phyloP scores from a whole-genome alignment of 2,888 invertebrate genomes.

The Erannis defoliaria region DNA sequence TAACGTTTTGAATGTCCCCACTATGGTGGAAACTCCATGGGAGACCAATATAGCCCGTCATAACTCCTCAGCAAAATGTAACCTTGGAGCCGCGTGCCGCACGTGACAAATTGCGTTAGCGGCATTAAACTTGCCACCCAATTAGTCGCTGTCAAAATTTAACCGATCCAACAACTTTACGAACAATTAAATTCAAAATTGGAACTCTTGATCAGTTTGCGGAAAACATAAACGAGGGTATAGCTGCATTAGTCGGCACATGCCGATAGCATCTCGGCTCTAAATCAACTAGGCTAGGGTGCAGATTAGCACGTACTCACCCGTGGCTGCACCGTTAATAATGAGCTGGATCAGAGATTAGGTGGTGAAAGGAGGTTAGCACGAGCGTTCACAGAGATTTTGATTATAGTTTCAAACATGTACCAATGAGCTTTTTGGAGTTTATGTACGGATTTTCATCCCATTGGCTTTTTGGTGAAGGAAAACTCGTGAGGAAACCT shows the following conservation, averaged over 20 bases:
- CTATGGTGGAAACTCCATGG: background rate
- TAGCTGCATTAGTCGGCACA: slow-evolving; percentile 32
- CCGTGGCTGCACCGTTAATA: slow-evolving; percentile 29
- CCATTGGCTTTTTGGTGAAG: no score
- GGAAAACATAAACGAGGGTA: slow-evolving; percentile 32
- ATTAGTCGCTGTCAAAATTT: slow-evolving; percentile 25
- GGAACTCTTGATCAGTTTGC: slow-evolving; percentile 35
- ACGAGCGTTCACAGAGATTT: background rate
- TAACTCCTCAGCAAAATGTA: background rate
- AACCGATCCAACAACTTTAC: slow-evolving; percentile 2
- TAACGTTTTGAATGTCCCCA: background rate
- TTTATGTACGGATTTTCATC: background rate
- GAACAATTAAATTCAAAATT: slow-evolving; percentile 21
- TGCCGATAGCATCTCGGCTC: slow-evolving; percentile 29
- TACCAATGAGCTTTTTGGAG: background rate
- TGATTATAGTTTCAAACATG: background rate
- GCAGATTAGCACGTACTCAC: slow-evolving; percentile 14
- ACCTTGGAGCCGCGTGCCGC: background rate
- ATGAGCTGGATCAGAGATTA: slow-evolving; percentile 39
- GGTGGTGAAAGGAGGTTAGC: background rate
- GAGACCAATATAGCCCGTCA: background rate
- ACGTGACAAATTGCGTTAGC: slow-evolving; percentile 2
- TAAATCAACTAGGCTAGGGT: slow-evolving; percentile 34
- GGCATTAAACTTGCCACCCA: background rate
- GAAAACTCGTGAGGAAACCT: no score